These are phyloP conservation scores for Entomobrya proxima DNA, from an alignment of 2,888 invertebrate species.

Conservation along the genomic window DNA sequence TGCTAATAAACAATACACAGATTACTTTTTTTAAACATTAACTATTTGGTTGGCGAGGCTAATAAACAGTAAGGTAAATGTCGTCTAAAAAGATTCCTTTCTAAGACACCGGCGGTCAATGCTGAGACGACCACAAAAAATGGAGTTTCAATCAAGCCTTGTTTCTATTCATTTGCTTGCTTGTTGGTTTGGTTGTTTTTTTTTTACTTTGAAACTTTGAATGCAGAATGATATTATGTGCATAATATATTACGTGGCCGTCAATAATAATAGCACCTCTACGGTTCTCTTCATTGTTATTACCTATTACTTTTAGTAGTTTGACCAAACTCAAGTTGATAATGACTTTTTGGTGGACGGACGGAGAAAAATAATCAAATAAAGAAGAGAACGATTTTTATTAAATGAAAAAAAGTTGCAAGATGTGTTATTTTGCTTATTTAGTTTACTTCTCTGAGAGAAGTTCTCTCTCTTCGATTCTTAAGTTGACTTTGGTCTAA, in stretches of 20 bases:
- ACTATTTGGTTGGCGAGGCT: constrained; percentile 34
- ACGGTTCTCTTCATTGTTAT: constrained; percentile 32
- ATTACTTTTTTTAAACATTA: constrained; percentile 11
- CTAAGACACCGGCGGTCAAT: not conserved
- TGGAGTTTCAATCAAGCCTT: constrained; percentile 28
- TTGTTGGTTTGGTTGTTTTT: not conserved
- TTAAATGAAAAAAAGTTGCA: constrained; percentile 32
- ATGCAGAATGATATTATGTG: constrained; percentile 14
- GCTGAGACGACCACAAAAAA: constrained; percentile 18
- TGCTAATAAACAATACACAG: constrained; percentile 34
- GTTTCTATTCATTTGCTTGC: not conserved
- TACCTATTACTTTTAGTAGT: constrained; percentile 28
- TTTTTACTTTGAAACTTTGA: not conserved
- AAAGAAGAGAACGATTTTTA: constrained; percentile 38
- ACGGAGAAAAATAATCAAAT: constrained; percentile 37
- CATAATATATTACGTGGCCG: constrained; percentile 50
- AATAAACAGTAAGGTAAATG: constrained; percentile 33
- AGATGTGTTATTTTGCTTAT: constrained; percentile 5
- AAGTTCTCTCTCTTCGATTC: not conserved
- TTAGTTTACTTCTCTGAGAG: not conserved
- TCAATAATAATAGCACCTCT: constrained; percentile 49
- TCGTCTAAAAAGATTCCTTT: constrained; percentile 24
- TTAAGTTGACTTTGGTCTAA: constrained; percentile 7
- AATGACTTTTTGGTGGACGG: constrained; percentile 49
- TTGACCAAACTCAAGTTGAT: constrained; percentile 46